Conservation (phyloP, 2,113 vertebrate species). For the Oreochromis spilurus region DNA sequence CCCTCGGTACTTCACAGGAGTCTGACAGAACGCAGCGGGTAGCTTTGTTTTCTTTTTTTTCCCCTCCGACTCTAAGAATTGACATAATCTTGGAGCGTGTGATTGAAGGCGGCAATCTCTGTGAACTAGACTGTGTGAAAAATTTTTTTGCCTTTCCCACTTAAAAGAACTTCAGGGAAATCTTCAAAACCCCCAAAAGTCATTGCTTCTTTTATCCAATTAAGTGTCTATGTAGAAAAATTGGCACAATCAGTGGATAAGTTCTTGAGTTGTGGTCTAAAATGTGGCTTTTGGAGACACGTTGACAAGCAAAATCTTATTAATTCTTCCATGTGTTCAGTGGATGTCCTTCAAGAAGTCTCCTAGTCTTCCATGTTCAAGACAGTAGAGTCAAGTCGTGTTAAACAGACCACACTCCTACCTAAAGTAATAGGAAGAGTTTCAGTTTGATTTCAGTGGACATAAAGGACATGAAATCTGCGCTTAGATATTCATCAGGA, state of each 20-base stretch:
- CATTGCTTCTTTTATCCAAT: background rate
- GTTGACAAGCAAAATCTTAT: background rate
- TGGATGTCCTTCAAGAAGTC: background rate
- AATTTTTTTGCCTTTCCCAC: accelerated
- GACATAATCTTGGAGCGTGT: background rate
- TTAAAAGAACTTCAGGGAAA: background rate
- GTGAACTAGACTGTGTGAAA: background rate
- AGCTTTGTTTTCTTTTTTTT: background rate
- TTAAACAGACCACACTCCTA: background rate
- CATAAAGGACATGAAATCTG: background rate
- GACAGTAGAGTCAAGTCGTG: background rate
- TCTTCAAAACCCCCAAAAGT: background rate
- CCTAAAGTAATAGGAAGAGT: background rate
- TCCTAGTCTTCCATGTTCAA: background rate
- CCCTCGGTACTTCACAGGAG: background rate
- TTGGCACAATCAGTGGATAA: background rate
- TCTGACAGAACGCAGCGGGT: background rate
- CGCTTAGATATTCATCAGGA: background rate
- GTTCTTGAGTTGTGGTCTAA: background rate
- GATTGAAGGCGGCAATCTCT: background rate
- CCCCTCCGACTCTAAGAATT: background rate
- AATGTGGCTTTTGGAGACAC: background rate
- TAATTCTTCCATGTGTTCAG: background rate
- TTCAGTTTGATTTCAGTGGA: background rate
- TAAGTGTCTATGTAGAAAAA: background rate